phyloP scores from a whole-genome alignment of 2,888 invertebrate genomes.

The Ethmia dodecea region DNA sequence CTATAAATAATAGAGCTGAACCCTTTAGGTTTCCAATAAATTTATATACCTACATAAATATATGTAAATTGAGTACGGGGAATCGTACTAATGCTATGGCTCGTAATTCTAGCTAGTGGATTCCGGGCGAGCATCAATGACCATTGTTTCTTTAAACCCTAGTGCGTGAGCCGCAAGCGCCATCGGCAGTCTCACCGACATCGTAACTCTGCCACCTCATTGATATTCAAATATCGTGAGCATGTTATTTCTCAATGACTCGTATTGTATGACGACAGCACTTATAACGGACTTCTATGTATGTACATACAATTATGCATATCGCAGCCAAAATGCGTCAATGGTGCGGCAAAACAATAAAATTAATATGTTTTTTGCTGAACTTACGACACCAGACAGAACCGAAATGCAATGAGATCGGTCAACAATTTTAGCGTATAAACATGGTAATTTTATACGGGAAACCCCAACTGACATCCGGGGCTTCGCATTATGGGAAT shows the following conservation, averaged over 20 bases:
- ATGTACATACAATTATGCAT: too few relatives aligned
- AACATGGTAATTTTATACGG: too few relatives aligned
- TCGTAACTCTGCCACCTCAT: conserved; percentile 54
- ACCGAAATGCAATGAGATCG: too few relatives aligned
- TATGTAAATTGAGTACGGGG: conserved; percentile 41
- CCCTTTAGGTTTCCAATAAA: conserved; percentile 28
- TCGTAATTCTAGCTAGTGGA: conserved; percentile 55
- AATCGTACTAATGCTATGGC: conserved; percentile 61
- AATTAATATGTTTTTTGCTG: too few relatives aligned
- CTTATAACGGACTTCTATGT: conserved; percentile 51
- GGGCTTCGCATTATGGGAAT: too few relatives aligned
- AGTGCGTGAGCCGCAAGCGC: conserved; percentile 48
- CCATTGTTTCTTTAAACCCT: conserved; percentile 50
- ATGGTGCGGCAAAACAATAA: too few relatives aligned
- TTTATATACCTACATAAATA: conserved; percentile 27
- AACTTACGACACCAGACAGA: too few relatives aligned
- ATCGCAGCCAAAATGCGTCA: too few relatives aligned
- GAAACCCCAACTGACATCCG: too few relatives aligned
- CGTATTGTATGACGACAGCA: conserved; percentile 53
- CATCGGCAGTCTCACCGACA: conserved; percentile 45
- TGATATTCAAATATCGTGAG: conserved; percentile 62
- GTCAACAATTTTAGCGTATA: too few relatives aligned
- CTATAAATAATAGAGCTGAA: conserved; percentile 14
- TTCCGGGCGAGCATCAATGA: conserved; percentile 48
- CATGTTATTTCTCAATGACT: conserved; percentile 61